A percentile compares a stretch with the other conserved stretches of the same genome.
Conservation (phyloP, 2,797 vertebrate species). For the Monodelphis domestica region DNA sequence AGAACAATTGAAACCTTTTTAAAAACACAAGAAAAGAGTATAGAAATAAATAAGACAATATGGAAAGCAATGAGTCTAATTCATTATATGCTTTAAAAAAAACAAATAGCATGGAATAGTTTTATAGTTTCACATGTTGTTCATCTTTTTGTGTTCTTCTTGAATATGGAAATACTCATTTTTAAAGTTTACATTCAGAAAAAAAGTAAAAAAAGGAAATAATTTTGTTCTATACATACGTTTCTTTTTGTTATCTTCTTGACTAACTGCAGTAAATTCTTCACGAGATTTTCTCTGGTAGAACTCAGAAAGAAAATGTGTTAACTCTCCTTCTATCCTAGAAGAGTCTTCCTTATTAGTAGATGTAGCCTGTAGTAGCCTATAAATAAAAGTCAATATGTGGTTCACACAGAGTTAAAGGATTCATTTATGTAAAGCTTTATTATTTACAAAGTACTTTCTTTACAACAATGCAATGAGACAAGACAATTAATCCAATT, state of each 20-base stretch:
- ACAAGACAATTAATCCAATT: background rate
- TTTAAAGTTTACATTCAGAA: background rate
- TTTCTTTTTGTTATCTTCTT: constrained; percentile 86
- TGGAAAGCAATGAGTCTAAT: background rate
- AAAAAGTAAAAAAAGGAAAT: background rate
- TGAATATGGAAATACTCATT: background rate
- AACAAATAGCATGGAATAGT: background rate
- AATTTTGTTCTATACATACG: constrained; percentile 81
- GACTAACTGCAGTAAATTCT: constrained; percentile 63
- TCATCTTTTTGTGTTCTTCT: background rate
- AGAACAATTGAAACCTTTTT: background rate
- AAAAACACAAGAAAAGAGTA: background rate
- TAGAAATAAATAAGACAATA: background rate
- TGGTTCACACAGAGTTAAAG: background rate
- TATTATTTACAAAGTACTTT: background rate
- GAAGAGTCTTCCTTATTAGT: constrained; percentile 81
- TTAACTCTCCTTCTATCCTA: constrained; percentile 87
- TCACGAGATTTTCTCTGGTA: constrained; percentile 89
- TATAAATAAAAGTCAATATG: constrained; percentile 71
- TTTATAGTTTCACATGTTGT: background rate
- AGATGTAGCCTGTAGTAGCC: constrained; percentile 89
- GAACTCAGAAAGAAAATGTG: constrained; percentile 88
- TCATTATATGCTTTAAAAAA: background rate
- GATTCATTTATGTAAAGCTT: background rate
- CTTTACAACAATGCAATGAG: background rate